These are phyloP conservation scores for Camponotus fellah DNA, from an alignment of 2,888 invertebrate species.

Conservation along the genomic window DNA sequence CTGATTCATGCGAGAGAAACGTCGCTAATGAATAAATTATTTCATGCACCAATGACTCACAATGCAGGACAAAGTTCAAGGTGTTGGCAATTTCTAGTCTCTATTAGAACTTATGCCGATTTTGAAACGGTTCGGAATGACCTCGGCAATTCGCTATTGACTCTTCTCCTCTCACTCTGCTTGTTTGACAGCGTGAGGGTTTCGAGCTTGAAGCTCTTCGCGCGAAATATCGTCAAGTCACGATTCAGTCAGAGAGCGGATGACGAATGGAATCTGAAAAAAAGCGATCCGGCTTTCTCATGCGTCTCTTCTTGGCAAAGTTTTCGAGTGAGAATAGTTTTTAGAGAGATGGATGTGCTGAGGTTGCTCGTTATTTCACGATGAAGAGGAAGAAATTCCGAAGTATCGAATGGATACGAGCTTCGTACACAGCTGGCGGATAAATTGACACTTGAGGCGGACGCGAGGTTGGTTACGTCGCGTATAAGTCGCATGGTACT, in stretches of 20 bases:
- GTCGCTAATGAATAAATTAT: conserved; percentile 28
- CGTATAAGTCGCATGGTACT: conserved; percentile 64
- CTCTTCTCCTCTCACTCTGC: conserved; percentile 11
- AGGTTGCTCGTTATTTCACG: background rate
- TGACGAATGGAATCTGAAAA: background rate
- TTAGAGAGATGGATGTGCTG: background rate
- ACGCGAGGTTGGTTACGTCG: conserved; percentile 37
- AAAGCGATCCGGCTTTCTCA: background rate
- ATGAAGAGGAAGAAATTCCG: conserved; percentile 7
- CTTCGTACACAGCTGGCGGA: conserved; percentile 62
- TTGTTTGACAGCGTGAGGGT: background rate
- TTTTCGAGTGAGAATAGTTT: background rate
- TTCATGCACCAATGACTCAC: conserved; percentile 36
- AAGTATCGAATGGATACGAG: conserved; percentile 50
- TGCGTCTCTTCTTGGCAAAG: background rate
- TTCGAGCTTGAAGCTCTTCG: background rate
- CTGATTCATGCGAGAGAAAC: conserved; percentile 65
- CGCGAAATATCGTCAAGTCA: background rate
- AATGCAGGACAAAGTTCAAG: background rate
- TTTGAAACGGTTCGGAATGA: background rate
- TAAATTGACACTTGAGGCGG: conserved; percentile 75
- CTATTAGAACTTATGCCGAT: background rate
- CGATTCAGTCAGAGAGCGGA: background rate
- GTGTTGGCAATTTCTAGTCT: conserved; percentile 1
- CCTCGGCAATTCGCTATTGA: background rate